Conservation (phyloP, 2,888 invertebrate species). For the Drosophila rellima region DNA sequence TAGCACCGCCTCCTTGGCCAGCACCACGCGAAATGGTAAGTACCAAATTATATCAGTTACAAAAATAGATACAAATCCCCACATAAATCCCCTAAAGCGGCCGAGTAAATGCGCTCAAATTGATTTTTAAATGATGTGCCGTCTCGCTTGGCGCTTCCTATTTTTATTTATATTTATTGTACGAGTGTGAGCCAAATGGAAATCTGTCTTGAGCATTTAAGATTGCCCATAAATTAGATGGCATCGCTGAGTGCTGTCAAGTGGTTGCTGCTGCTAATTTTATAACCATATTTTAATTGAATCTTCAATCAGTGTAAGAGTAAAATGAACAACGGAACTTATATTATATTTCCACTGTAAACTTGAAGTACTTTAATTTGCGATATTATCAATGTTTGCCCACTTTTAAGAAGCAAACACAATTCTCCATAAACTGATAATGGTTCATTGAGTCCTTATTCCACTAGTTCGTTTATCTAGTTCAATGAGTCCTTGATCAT, state of each 20-base stretch:
- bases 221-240: conserved; percentile 53
- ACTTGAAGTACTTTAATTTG: too few relatives aligned
- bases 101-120: conserved; percentile 55
- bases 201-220: conserved; percentile 12
- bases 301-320: not conserved
- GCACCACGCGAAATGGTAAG: conserved; percentile 77
- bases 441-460: too few relatives aligned
- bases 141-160: not conserved
- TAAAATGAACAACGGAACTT: not conserved
- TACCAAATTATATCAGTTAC: conserved; percentile 13
- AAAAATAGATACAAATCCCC: conserved; percentile 38
- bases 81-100: conserved; percentile 23
- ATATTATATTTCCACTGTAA: too few relatives aligned
- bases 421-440: too few relatives aligned
- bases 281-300: conserved; percentile 49
- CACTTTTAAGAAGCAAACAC: not conserved
- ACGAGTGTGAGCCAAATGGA: conserved; percentile 9
- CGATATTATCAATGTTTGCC: too few relatives aligned
- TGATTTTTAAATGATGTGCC: conserved; percentile 58
- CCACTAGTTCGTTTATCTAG: too few relatives aligned
- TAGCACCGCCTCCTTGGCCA: conserved; percentile 66
- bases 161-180: conserved; percentile 35
- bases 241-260: conserved; percentile 35
- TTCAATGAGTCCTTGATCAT: not conserved
- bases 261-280: conserved; percentile 25